A percentile compares a stretch with the other conserved stretches of the same genome.
phyloP scores from a whole-genome alignment of 2,888 invertebrate genomes.

The Fissipunctia ypsillon region DNA sequence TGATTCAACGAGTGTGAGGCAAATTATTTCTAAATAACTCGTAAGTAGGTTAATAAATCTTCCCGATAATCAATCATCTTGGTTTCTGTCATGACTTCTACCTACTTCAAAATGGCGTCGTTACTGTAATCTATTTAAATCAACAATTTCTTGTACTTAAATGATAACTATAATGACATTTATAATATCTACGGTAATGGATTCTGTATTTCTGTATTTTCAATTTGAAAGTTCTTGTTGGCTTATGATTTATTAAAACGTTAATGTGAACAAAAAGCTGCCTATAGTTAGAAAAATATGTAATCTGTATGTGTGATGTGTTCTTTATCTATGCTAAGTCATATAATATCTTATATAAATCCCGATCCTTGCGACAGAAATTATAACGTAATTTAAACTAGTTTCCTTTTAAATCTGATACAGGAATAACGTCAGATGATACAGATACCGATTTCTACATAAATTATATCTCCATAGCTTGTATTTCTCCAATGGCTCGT shows the following conservation, averaged over 20 bases:
- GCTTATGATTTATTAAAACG: background rate
- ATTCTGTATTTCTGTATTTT: slow-evolving; percentile 38
- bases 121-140: slow-evolving; percentile 39
- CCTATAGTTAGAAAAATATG: background rate
- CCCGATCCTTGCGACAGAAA: background rate
- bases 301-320: background rate
- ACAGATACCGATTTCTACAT: slow-evolving; percentile 50
- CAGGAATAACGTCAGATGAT: slow-evolving; percentile 27
- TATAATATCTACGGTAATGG: slow-evolving; percentile 32
- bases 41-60: slow-evolving; percentile 53
- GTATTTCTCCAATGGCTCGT: slow-evolving; percentile 50
- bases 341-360: background rate
- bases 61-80: slow-evolving; percentile 58
- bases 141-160: slow-evolving; percentile 32
- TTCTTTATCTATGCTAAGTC: background rate
- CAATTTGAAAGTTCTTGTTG: slow-evolving; percentile 33
- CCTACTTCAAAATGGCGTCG: slow-evolving; percentile 30
- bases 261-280: background rate
- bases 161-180: slow-evolving; percentile 36
- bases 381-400: slow-evolving; percentile 6
- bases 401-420: slow-evolving; percentile 27
- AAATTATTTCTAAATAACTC: slow-evolving; percentile 38
- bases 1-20: slow-evolving; percentile 13
- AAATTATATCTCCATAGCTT: slow-evolving; percentile 50
- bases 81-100: slow-evolving; percentile 46